A percentile compares a stretch with the other conserved stretches of the same genome.
phyloP scores from a whole-genome alignment of 2,888 invertebrate species.

The Gonocerus acuteangulatus region DNA sequence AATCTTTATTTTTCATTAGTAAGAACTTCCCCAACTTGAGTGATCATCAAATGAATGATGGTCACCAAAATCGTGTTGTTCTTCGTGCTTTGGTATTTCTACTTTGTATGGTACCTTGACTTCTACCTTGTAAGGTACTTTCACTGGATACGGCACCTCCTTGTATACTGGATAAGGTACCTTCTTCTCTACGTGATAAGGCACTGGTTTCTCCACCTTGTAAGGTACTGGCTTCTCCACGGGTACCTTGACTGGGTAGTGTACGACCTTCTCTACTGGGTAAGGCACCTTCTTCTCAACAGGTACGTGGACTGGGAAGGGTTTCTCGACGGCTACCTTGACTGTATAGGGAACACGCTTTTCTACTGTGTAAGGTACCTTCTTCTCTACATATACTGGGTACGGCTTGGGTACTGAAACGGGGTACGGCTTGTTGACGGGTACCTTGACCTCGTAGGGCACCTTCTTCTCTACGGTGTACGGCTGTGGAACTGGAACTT shows the following conservation, averaged over 20 bases:
- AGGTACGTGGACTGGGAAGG: constrained; percentile 32
- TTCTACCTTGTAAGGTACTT: constrained; percentile 13
- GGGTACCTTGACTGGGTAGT: constrained; percentile 49
- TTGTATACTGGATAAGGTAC: constrained; percentile 42
- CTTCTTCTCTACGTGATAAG: constrained; percentile 61
- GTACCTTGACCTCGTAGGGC: constrained; percentile 34
- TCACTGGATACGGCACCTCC: background rate
- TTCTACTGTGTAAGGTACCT: constrained; percentile 53
- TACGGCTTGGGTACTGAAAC: constrained; percentile 58
- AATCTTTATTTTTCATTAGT: too few species aligned
- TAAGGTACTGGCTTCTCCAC: constrained; percentile 62
- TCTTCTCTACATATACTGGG: constrained; percentile 66
- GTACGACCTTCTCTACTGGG: constrained; percentile 12
- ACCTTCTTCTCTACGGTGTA: constrained; percentile 44
- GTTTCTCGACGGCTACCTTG: constrained; percentile 37
- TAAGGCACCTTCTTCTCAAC: constrained; percentile 22
- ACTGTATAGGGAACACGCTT: constrained; percentile 33
- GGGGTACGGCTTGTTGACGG: constrained; percentile 36
- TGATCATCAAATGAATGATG: background rate
- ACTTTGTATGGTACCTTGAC: constrained; percentile 13
- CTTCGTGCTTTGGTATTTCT: background rate
- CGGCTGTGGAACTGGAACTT: constrained; percentile 43
- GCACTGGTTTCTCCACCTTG: constrained; percentile 52
- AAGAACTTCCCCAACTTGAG: too few species aligned
- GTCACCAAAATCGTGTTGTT: background rate